These are phyloP conservation scores for Cyphotilapia sp. DNA, from an alignment of 2,113 vertebrate genomes.

Conservation along the genomic window DNA sequence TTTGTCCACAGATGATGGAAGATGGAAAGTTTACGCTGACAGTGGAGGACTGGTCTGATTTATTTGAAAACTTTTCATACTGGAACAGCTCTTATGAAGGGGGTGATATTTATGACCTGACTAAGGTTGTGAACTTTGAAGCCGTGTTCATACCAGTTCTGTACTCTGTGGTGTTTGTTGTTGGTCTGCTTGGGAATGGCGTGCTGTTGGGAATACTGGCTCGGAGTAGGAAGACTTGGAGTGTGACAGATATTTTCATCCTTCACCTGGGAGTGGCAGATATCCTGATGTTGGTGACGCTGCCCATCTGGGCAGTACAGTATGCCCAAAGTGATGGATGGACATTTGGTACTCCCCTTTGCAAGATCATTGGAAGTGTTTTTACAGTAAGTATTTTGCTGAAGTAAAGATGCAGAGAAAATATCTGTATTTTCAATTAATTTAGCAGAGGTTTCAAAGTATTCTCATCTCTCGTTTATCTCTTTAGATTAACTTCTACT, in stretches of 20 bases:
- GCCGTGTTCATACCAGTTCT: constrained; percentile 69
- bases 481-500: no score
- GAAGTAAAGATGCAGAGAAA: not conserved
- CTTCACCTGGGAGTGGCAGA: no score
- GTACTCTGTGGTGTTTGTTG: constrained; percentile 70
- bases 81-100: not conserved
- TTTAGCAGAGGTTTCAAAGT: fast-evolving
- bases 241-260: no score
- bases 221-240: no score
- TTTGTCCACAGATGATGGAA: no score
- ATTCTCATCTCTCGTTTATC: no score
- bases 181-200: constrained; percentile 79
- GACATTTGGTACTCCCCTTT: no score
- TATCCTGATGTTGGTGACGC: no score
- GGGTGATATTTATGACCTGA: not conserved
- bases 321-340: no score
- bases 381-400: not conserved
- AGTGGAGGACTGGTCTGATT: fast-evolving
- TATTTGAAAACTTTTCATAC: not conserved
- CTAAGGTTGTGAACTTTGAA: constrained; percentile 55
- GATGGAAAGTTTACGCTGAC: no score
- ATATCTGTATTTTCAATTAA: not conserved
- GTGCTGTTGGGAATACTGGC: no score
- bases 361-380: constrained; percentile 25
- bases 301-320: no score